These are phyloP conservation scores for Rhopilema esculentum DNA, from an alignment of 30 jellyfish, hydroid and myxozoan genomes.

Conservation along the genomic window DNA sequence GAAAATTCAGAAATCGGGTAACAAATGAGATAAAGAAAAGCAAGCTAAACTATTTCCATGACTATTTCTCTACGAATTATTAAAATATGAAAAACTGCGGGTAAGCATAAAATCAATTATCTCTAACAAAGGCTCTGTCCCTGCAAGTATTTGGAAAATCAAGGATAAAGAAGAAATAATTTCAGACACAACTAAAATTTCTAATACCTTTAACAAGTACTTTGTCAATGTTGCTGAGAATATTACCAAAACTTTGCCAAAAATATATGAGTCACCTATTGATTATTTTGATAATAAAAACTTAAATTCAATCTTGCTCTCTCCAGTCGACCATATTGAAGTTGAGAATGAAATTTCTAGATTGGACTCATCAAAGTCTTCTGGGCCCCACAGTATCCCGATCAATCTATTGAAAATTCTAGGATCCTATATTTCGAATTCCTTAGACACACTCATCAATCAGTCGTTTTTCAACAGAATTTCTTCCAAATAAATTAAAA, in stretches of 20 bases:
- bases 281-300: background rate
- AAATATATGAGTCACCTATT: background rate
- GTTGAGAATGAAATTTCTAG: background rate
- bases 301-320: slow-evolving; percentile 3
- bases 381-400: slow-evolving; percentile 8
- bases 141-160: background rate
- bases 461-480: background rate
- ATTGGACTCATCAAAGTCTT: background rate
- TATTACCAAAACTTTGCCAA: background rate
- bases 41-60: background rate
- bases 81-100: background rate
- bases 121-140: background rate
- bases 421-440: slow-evolving; percentile 1
- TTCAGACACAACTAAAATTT: slow-evolving; percentile 3
- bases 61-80: background rate
- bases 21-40: slow-evolving; percentile 5
- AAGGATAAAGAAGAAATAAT: background rate
- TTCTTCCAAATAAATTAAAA: background rate
- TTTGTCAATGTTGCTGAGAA: slow-evolving; percentile 12
- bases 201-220: background rate
- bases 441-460: background rate
- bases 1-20: slow-evolving; percentile 10
- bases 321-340: slow-evolving; percentile 14
- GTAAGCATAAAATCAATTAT: background rate
- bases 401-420: background rate